Base-by-base conservation (phyloP, 2,797 vertebrate species). In the Enteromius argenteus region DNA sequence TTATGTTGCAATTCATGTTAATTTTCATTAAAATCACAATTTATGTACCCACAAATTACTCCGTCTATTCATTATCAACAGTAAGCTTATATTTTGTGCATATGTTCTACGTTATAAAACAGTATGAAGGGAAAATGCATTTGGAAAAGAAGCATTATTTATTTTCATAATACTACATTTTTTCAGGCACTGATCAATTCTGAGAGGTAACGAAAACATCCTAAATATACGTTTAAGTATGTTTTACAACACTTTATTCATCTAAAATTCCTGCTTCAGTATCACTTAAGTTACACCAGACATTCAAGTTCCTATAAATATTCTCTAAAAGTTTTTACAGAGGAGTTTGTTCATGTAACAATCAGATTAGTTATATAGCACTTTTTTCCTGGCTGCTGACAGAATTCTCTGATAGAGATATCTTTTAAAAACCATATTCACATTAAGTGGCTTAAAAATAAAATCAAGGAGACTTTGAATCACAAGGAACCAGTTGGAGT, bases 21-120 rank as follows among this genome's bases (percentile, higher is more conserved):
- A 3, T 5, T 44, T 78, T 62, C n/a, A 78, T 13, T 62, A 78
- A 78, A 77, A 77, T 30, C 14, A 10, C 15, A 77, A 30, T 77
- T 77, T 62, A 23, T 62, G 23, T 62, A 62, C 37, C n/a, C 56
- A 44, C 14, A 44, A 44, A 44, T 30, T 19, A 62, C 23, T 23
- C 9, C 23, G 37, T 78, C 39, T 62, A 21, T 62, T 78, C 13
- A 42, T 78, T 62, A 62, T n/a, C 23, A 19, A 39, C 30, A 76
- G 17, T 37, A 67, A 67, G 9, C 3, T 21, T 66, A 60, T 27
- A 60, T 27, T 60, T 60, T 23, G 13, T 37, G 4, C 37, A 76
- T 27, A 58, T 35, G 35, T 42, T 42, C 3, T 42, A 6, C 37
- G 35, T 53, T 14, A 35, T 23, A 19, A 56, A 56, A 17, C 42